phyloP scores from a whole-genome alignment of 2,888 invertebrate species.

The Ectropis crepuscularia region DNA sequence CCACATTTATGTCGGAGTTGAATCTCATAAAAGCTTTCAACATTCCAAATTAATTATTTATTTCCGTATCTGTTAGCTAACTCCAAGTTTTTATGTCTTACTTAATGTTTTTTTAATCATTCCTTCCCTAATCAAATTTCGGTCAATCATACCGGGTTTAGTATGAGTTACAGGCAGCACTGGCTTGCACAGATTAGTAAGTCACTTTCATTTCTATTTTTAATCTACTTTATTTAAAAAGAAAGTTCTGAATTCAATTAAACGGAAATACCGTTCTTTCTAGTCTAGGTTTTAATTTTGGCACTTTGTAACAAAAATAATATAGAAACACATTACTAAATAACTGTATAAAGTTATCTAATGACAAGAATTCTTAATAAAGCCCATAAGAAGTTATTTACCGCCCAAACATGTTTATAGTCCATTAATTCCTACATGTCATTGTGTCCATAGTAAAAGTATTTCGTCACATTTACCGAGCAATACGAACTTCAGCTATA shows the following conservation, averaged over 20 bases:
- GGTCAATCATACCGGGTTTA: slow-evolving; percentile 1
- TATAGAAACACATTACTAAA: neutral
- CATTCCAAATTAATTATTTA: slow-evolving; percentile 44
- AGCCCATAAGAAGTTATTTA: slow-evolving; percentile 36
- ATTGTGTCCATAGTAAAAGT: slow-evolving; percentile 33
- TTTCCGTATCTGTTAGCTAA: slow-evolving; percentile 36
- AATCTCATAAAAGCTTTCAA: slow-evolving; percentile 50
- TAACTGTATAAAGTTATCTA: slow-evolving; percentile 11
- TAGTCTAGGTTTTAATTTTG: too few species aligned
- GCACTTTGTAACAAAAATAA: too few species aligned
- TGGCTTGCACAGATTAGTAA: too few species aligned
- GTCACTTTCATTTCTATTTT: too few species aligned
- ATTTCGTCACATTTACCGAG: slow-evolving; percentile 37
- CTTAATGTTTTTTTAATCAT: slow-evolving; percentile 26
- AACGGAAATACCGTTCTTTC: too few species aligned
- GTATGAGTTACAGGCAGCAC: neutral
- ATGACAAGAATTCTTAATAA: slow-evolving; percentile 17
- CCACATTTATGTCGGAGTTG: slow-evolving; percentile 46
- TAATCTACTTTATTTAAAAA: too few species aligned
- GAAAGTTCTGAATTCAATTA: too few species aligned
- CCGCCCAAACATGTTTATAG: slow-evolving; percentile 33
- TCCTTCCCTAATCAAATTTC: slow-evolving; percentile 5
- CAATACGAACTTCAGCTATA: slow-evolving; percentile 57
- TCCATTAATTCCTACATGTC: slow-evolving; percentile 34
- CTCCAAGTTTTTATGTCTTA: slow-evolving; percentile 22